Base-by-base conservation (phyloP, 2,113 vertebrate genomes). In the Sylvilagus bachmani region DNA sequence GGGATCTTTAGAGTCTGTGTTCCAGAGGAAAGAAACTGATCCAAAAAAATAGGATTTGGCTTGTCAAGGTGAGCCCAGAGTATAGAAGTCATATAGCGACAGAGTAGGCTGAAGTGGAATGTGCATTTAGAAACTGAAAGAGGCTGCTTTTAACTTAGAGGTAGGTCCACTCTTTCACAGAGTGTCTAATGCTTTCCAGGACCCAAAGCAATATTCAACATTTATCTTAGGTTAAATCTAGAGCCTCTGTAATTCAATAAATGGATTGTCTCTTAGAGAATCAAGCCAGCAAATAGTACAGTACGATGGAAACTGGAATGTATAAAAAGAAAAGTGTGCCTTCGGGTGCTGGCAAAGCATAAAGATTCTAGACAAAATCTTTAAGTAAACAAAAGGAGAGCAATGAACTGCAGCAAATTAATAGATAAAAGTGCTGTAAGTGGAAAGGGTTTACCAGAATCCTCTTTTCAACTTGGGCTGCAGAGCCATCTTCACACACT, bases 141-240 rank as follows among this genome's bases (percentile, higher is more conserved):
- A 66, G 73, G 21, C 74, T 94, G 73, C 78, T 93, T 96, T 95
- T 73, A 86, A 92, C 62, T 89, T 85, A 36, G 31, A 93, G 82
- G 44, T 78, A 86, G 51, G 86, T 36, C 58, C 21, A 55, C 19
- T 85, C 33, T 83, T 94, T 89, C 62, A 91, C 49, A 84, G 80
- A 69, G 55, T 1, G 1, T 58, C 70, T 88, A 66, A 83, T 27
- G 62, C 29, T 93, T 96, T 96, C 90, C 86, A 90, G 82, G 31
- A 95, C 90, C 86, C 22, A 1, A 61, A 91, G 90, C 82, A 55
- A 86, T 75, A 70, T 67, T 88, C 44, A 95, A 22, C 78, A 80
- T 97, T 97, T 95, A 97, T 97, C 95, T 95, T 95, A n/a, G 82
- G 74, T 95, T 92, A 89, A 90, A 96, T 97, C 96, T 97, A 36